These are phyloP conservation scores for Heliconius charithonia DNA, from an alignment of 2,888 invertebrate species.

Conservation along the genomic window DNA sequence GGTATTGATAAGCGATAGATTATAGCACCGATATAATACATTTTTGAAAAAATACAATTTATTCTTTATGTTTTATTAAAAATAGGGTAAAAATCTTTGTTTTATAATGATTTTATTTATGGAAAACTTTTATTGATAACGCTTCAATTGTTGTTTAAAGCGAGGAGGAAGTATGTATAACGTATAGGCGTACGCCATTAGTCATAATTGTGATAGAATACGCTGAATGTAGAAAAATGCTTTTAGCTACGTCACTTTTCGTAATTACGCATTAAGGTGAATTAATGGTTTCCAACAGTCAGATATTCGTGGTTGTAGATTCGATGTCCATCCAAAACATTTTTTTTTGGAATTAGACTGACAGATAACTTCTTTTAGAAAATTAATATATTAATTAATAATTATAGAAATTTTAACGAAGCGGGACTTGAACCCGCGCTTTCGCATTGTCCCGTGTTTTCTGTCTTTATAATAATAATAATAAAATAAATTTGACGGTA, in stretches of 20 bases:
- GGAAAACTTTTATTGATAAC: slow-evolving; percentile 3
- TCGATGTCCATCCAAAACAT: not conserved
- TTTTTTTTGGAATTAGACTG: not conserved
- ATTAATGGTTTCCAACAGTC: not conserved
- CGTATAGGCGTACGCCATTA: not conserved
- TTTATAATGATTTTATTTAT: not conserved
- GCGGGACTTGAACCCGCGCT: too few species aligned
- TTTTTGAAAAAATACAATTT: too few species aligned
- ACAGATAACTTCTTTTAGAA: not conserved
- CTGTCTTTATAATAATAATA: not conserved
- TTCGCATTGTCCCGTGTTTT: too few species aligned
- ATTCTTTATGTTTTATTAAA: too few species aligned
- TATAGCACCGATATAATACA: too few species aligned
- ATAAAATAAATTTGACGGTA: not conserved
- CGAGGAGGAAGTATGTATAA: not conserved
- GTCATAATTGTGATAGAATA: slow-evolving; percentile 9
- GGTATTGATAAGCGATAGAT: not conserved
- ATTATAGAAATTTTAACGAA: too few species aligned
- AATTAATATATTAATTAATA: too few species aligned
- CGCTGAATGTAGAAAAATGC: not conserved
- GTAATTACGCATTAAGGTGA: not conserved
- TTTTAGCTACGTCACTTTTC: slow-evolving; percentile 6
- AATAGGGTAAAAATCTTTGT: not conserved
- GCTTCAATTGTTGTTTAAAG: slow-evolving; percentile 3
- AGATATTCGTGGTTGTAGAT: not conserved